Evolutionary conservation across 92 coral and sea anemone genomes (phyloP), one percentile per base, ranked within the genome.

Genomic region (Epizoanthus illoricatus): DNA sequence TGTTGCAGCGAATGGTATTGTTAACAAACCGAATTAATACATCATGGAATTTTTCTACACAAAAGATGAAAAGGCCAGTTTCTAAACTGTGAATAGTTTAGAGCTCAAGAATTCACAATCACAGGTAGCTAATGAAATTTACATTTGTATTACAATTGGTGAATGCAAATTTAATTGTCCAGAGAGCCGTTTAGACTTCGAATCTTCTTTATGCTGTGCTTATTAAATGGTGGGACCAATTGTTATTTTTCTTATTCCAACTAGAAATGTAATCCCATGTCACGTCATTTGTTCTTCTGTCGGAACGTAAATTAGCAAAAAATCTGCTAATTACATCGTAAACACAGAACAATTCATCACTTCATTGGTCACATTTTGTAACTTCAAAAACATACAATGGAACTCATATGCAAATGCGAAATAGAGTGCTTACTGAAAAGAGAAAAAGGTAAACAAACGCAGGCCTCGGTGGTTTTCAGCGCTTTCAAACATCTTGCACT

Each of bases 121-220:
- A 40, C 82, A 62, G 59, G 7, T 15, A n/a, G 82, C 10, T 78
- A 63, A 78, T 78, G 45, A 78, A 78, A 11, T 59, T 33, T 59
- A 20, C 71, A 78, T 64, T 78, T 23, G 49, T 59, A 17, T 78
- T 63, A 78, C 71, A 64, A 63, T 78, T 63, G 60, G 16, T 64
- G 47, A 42, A 78, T 78, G 71, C 65, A 42, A 78, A 78, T 63
- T 78, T 41, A 78, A 62, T 78, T 78, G 82, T 43, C 23, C 49
- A 75, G 42, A 41, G 40, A 75, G 19, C n/a, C 49, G 28, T 7
- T 58, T 17, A 12, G 33, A 39, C 69, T 39, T 39, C 20, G 39
- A 36, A 76, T 60, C 41, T 61, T 5, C 9, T 45, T 3, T 45
- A 45, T 3, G 49, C 4, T 45, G 9, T 5, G 6, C 0, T 45